Conservation (phyloP, 2,797 vertebrate genomes). For the Cheirogaleus major region DNA sequence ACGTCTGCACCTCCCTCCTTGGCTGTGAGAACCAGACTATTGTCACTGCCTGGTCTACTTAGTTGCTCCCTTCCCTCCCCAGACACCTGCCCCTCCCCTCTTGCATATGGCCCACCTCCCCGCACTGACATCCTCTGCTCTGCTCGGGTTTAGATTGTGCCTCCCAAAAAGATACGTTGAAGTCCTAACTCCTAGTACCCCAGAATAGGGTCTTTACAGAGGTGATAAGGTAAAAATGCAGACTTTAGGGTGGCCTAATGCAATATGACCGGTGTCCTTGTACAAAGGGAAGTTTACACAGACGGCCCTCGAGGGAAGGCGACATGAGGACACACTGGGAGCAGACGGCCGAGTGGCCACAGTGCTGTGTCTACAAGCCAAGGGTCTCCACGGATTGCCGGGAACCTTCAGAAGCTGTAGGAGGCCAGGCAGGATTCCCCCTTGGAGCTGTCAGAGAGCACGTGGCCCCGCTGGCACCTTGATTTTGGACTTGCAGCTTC, state of each 20-base stretch:
- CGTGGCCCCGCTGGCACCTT: background rate
- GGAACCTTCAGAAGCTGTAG: background rate
- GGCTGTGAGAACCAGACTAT: background rate
- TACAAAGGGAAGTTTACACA: background rate
- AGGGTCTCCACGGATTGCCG: background rate
- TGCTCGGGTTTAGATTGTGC: too few relatives aligned
- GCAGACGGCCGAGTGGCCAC: background rate
- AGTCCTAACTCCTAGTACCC: background rate
- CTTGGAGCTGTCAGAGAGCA: fast-evolving
- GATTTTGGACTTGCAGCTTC: background rate
- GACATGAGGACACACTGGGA: background rate
- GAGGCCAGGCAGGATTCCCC: background rate
- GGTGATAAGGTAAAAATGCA: background rate
- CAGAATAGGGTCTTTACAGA: background rate
- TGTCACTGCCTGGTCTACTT: too few relatives aligned
- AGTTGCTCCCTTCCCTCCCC: background rate
- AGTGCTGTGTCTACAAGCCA: background rate
- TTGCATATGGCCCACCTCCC: background rate
- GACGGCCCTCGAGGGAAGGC: background rate
- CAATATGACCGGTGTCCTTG: background rate
- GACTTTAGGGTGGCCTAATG: background rate
- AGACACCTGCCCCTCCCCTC: background rate
- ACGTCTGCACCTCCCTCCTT: background rate
- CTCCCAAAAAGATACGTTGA: too few relatives aligned
- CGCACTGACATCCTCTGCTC: background rate